Conservation (phyloP, 2,888 invertebrate species). For the Rhodophaea formosa region DNA sequence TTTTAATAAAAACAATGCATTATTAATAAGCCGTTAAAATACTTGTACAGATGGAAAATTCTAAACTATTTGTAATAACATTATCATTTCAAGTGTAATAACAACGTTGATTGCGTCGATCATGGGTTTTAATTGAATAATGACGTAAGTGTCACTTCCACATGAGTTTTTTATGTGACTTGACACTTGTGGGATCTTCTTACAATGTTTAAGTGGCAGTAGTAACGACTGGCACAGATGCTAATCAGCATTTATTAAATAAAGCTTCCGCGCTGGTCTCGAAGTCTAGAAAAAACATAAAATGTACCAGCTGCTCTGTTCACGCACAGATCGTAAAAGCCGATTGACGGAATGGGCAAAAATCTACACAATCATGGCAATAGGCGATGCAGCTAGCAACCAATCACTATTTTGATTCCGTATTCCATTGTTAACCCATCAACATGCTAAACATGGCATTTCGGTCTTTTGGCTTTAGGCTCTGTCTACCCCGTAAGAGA, state of each 20-base stretch:
- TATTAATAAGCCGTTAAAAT: not conserved
- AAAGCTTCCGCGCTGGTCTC: too few species aligned
- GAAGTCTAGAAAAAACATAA: too few species aligned
- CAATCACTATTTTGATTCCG: too few species aligned
- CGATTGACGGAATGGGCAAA: too few species aligned
- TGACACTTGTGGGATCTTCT: not conserved
- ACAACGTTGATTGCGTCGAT: constrained; percentile 7
- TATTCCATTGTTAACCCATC: too few species aligned
- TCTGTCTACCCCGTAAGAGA: too few species aligned
- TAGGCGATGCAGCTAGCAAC: too few species aligned
- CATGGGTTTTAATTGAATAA: constrained; percentile 9
- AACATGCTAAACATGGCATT: too few species aligned
- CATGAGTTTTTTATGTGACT: not conserved
- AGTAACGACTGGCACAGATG: not conserved
- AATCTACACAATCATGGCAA: too few species aligned
- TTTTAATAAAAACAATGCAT: not conserved
- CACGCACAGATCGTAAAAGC: too few species aligned
- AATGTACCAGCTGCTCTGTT: too few species aligned
- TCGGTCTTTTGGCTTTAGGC: too few species aligned
- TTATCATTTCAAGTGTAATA: constrained; percentile 9
- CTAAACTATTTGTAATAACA: constrained; percentile 13
- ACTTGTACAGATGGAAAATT: constrained; percentile 6
- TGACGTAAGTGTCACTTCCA: constrained; percentile 1
- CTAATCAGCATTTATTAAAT: not conserved
- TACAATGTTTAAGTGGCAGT: not conserved